Base-by-base conservation (phyloP, 2,113 vertebrate genomes). In the Cyprinus carpio region DNA sequence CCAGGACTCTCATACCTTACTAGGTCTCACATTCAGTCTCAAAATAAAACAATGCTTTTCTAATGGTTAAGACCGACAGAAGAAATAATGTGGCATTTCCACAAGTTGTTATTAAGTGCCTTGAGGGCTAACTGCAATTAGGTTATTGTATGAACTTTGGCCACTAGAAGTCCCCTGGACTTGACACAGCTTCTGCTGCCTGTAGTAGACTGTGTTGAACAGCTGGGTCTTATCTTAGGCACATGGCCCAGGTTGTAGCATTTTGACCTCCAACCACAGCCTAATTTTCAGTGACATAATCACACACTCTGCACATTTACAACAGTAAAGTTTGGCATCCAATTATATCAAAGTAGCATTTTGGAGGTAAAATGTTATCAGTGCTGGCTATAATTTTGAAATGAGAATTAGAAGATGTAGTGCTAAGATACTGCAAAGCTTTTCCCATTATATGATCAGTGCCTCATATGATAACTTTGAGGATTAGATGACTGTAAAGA, bases 1-100 rank as follows among this genome's bases (percentile, higher is more conserved):
- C 86, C 83, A 83, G 64, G 40, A 84, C 37, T 71, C 43, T 72
- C 49, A 72, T 25, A 31, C 82, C 85, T 87, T 89, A 84, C 60
- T 90, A 87, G 89, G 18, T 18, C 18, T 15, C 29, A 75, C 29
- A 74, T 86, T 8, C 6, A 87, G 37, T 25, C 23, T 15, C 13
- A 4, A 79, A 37, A 25, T 5, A 60, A 6, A 10, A 6, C 2
- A 60, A 4, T 11, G 72, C 54, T 76, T 76, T 20, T 8, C 13
- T 58, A 78, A 78, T 40, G 56, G 5, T 60, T 79, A 37, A 60
- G 56, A 79, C 76, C 25, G 20, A 40, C 31, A 18, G 77, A 27
- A 10, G n/a, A 40, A 80, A 80, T 79, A 40, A 43, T 27, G 58
- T 62, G n/a, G 58, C 37, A 78, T 40, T 60, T 78, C 56, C 31